Base-by-base conservation (phyloP, 2,797 vertebrate species). In the Sebastes miniatus region DNA sequence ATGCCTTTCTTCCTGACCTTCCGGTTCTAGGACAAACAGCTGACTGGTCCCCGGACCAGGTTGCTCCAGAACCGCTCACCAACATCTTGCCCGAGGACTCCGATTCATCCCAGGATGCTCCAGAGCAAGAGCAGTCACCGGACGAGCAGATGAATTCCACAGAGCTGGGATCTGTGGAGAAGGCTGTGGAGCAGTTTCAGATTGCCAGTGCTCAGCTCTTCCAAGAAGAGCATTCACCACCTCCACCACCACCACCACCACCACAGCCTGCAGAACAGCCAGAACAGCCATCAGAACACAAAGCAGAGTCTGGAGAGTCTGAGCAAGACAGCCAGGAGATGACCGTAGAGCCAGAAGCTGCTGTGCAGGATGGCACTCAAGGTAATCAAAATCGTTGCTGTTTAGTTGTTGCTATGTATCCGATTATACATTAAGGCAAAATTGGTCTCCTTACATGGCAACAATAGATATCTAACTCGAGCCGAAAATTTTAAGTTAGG, bases 131-230 rank as follows among this genome's bases (percentile, higher is more conserved):
- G 8, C 90, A 87, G 67, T 86, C 74, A 59, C 58, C 72, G 4
- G 16, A 67, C 0, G 77, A 87, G 67, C 77, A 87, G 14, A 73
- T 77, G 10, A 79, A 84, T 58, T 79, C 89, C n/a, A 36, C 89
- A 7, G 89, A 85, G 54, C 75, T 91, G 71, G 90, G 83, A 25
- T 90, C 88, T 62, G 92, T 92, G 76, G 92, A 94, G 63, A 95
- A 94, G 67, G 91, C 91, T 0, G 90, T 92, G 61, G 95, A 96
- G 74, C 93, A 95, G 43, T 89, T 91, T 90, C 94, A 95, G 77
- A 83, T 92, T 3, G 87, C 91, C 59, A 93, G 50, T 69, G 82
- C 89, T 43, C 88, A 91, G 66, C 83, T 93, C 31, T 89, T 91
- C 14, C 88, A 86, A 69, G 87, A 88, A 4, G 88, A 91, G 73